Percentiles rank a stretch among this genome's conserved stretches.
Evolutionary conservation across 2,797 vertebrate genomes (phyloP).

Genomic region (Malacoctenus gilli): DNA sequence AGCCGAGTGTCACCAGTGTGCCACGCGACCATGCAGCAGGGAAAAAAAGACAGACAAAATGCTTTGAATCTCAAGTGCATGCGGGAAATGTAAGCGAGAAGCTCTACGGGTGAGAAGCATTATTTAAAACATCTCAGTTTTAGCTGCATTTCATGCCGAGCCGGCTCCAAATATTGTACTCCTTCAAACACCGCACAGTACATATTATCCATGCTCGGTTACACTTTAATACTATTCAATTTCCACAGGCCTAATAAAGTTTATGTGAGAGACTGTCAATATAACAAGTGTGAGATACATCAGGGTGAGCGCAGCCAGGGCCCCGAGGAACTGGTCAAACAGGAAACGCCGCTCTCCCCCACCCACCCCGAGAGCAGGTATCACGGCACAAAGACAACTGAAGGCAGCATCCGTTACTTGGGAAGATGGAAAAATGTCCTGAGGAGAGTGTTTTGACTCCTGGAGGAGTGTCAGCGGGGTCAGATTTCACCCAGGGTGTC

Average conservation of each 20-base stretch:
- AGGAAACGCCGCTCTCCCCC: conserved; percentile 62
- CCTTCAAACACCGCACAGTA: conserved; percentile 49
- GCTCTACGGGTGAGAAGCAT: conserved; percentile 6
- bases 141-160: conserved; percentile 41
- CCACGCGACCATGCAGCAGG: conserved; percentile 21
- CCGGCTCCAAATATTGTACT: conserved; percentile 28
- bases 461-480: conserved; percentile 52
- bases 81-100: conserved; percentile 3
- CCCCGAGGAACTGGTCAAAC: conserved; percentile 48
- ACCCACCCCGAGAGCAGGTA: conserved; percentile 42
- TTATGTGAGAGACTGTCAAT: conserved; percentile 63
- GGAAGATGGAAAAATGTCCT: conserved; percentile 40
- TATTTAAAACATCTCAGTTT: conserved; percentile 29
- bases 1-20: conserved; percentile 52
- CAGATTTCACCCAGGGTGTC: conserved; percentile 63
- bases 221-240: conserved; percentile 63
- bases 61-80: conserved; percentile 16
- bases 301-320: conserved; percentile 27
- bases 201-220: conserved; percentile 66
- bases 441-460: conserved; percentile 67
- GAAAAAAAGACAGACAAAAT: conserved; percentile 29
- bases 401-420: conserved; percentile 50
- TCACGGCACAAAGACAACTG: conserved; percentile 42
- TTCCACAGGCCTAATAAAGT: conserved; percentile 68
- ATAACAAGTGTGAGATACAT: conserved; percentile 58